phyloP scores from a whole-genome alignment of 2,113 vertebrate genomes.

The Rhinoptilus africanus region DNA sequence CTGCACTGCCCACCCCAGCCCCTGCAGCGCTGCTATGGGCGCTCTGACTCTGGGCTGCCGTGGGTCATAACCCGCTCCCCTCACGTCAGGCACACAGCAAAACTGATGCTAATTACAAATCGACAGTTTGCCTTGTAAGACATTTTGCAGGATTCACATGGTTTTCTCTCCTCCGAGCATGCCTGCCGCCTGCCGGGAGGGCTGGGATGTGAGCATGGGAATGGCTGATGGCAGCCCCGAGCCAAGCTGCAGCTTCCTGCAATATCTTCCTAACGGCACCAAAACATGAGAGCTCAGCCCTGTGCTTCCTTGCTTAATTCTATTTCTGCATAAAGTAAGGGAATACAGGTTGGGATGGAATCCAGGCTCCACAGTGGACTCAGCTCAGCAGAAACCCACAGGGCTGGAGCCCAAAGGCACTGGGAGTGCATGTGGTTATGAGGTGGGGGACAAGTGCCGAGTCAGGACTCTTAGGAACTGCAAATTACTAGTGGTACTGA shows the following conservation, averaged over 20 bases:
- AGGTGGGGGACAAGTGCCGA: accelerated
- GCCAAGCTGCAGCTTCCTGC: not conserved
- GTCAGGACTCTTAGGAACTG: not conserved
- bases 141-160: not conserved
- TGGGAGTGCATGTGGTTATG: not conserved
- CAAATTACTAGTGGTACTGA: no score
- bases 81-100: not conserved
- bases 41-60: not conserved
- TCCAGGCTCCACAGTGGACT: not conserved
- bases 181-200: not conserved
- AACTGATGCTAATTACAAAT: not conserved
- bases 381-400: not conserved
- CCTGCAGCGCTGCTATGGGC: not conserved
- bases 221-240: not conserved
- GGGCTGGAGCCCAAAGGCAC: not conserved
- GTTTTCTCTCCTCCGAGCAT: accelerated
- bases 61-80: not conserved
- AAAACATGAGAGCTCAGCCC: not conserved
- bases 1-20: not conserved
- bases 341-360: not conserved
- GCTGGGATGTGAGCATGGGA: not conserved
- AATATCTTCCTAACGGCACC: not conserved
- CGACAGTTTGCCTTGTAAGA: accelerated
- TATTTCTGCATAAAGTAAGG: not conserved
- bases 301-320: not conserved